Percentiles rank a stretch among this genome's conserved stretches.
Evolutionary conservation across 2,888 invertebrate genomes (phyloP).

Genomic region (Ornithoptera alexandrae): DNA sequence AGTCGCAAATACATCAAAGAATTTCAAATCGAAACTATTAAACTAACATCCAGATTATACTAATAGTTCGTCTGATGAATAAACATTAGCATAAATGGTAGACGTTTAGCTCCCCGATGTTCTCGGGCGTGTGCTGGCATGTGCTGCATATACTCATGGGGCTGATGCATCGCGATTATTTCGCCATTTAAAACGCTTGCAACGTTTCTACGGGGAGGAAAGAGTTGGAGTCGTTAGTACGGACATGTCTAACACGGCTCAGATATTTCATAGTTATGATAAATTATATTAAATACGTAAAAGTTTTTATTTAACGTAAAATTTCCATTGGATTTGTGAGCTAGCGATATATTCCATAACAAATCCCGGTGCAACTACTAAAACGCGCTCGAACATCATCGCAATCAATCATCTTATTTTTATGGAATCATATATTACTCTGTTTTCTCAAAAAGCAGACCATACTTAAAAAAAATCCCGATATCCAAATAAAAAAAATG

Average conservation of each 20-base stretch:
- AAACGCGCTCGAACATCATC: too few relatives aligned
- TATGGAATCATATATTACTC: too few relatives aligned
- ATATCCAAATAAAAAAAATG: too few relatives aligned
- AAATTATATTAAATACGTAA: conserved; percentile 32
- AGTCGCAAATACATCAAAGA: not conserved
- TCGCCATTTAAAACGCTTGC: conserved; percentile 55
- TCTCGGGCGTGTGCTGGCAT: conserved; percentile 29
- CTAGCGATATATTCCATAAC: too few relatives aligned
- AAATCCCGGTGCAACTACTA: too few relatives aligned
- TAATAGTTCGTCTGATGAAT: conserved; percentile 22
- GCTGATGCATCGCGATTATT: conserved; percentile 65
- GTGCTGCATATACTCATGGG: conserved; percentile 43
- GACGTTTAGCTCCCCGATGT: conserved; percentile 40
- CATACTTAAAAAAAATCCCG: too few relatives aligned
- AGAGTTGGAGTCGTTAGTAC: conserved; percentile 58
- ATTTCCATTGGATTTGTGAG: too few relatives aligned
- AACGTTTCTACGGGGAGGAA: conserved; percentile 51
- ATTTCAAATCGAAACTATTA: conserved; percentile 1
- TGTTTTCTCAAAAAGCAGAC: too few relatives aligned
- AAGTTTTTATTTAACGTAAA: not conserved
- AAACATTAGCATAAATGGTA: conserved; percentile 24
- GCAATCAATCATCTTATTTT: too few relatives aligned
- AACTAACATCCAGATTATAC: conserved; percentile 4
- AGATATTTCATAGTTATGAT: conserved; percentile 46
- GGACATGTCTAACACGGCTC: conserved; percentile 50